A percentile compares a stretch with the other conserved stretches of the same genome.
Conservation (phyloP, 2,113 vertebrate genomes). For the Ptyas mucosa region DNA sequence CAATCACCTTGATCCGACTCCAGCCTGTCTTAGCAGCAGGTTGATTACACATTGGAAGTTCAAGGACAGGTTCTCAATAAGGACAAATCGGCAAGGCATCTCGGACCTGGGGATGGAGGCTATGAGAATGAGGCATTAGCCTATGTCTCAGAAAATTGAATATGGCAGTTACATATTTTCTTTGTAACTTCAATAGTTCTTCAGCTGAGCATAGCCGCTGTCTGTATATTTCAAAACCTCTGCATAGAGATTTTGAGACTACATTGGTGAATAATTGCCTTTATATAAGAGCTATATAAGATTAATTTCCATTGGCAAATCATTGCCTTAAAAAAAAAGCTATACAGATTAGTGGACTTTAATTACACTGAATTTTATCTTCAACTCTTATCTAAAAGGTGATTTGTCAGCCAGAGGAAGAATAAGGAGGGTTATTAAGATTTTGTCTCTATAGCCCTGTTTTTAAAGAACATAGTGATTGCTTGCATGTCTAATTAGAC, state of each 20-base stretch:
- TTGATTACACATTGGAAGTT: neutral
- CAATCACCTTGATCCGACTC: neutral
- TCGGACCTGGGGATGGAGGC: neutral
- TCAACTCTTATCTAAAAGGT: conserved; percentile 71
- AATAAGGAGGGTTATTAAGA: conserved; percentile 65
- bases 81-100: neutral
- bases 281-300: conserved; percentile 35
- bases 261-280: neutral
- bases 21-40: neutral
- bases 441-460: conserved; percentile 61
- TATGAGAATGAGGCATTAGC: neutral
- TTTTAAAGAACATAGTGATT: conserved; percentile 64
- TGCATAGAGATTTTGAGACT: neutral
- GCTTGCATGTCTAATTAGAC: conserved; percentile 72
- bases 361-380: conserved; percentile 72
- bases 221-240: neutral
- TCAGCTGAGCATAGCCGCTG: neutral
- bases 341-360: conserved; percentile 63
- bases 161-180: neutral
- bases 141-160: neutral
- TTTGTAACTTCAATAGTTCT: neutral
- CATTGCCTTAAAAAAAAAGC: conserved; percentile 4
- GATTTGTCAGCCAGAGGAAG: conserved; percentile 24
- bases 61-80: neutral
- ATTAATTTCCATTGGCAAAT: conserved; percentile 41